These are phyloP conservation scores for Myotis myotis DNA, from an alignment of 2,797 vertebrate species.

Conservation along the genomic window DNA sequence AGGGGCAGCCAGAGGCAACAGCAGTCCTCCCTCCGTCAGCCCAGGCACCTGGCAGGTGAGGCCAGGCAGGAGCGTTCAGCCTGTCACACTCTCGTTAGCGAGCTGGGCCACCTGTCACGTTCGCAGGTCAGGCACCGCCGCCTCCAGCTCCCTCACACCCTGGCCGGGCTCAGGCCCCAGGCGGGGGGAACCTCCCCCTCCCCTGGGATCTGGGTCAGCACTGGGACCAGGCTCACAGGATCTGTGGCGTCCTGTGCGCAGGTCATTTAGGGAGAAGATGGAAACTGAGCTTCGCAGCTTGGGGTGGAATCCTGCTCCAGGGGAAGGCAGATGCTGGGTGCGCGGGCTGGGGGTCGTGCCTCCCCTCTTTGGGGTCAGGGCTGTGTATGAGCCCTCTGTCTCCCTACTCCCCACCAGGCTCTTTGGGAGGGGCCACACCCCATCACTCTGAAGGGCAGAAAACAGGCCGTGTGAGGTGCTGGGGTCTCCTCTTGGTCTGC, in stretches of 20 bases:
- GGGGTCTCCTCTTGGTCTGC: background rate
- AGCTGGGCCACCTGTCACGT: background rate
- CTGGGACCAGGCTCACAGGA: background rate
- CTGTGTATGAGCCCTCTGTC: fast-evolving
- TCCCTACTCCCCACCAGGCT: too few relatives aligned
- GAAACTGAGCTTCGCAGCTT: background rate
- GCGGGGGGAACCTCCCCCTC: background rate
- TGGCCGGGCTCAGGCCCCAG: background rate
- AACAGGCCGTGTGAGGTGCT: fast-evolving
- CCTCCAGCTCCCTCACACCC: fast-evolving
- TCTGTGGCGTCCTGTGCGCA: background rate
- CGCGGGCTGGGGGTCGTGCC: background rate
- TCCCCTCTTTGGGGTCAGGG: background rate
- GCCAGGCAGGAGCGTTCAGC: background rate
- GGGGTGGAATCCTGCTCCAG: background rate
- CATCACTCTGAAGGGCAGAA: background rate
- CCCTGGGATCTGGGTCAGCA: background rate
- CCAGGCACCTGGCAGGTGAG: fast-evolving
- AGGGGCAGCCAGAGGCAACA: background rate
- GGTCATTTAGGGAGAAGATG: background rate
- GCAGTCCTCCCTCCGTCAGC: background rate
- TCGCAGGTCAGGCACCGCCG: fast-evolving
- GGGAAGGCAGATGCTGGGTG: background rate
- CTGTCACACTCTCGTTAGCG: fast-evolving
- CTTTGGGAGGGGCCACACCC: background rate